These are phyloP conservation scores for Okapia johnstoni DNA, from an alignment of 2,113 vertebrate genomes.

Conservation along the genomic window DNA sequence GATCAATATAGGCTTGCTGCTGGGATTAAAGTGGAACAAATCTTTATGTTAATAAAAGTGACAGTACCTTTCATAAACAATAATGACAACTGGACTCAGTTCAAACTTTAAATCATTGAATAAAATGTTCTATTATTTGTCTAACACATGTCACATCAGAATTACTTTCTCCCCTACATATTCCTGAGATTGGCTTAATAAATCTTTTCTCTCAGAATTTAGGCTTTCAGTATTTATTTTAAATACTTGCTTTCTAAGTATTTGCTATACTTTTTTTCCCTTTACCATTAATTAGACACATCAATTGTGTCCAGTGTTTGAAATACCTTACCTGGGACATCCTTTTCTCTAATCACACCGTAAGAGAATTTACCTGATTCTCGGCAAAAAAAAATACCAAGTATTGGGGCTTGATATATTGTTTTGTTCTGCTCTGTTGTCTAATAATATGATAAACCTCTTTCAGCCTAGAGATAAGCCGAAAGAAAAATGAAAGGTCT, in stretches of 20 bases:
- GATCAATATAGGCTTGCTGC: neutral
- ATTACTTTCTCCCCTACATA: neutral
- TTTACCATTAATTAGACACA: conserved; percentile 25
- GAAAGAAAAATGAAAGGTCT: conserved; percentile 67
- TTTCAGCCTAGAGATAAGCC: conserved; percentile 67
- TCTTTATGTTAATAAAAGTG: neutral
- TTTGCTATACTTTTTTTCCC: neutral
- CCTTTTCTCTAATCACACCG: conserved; percentile 7
- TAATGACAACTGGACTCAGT: neutral
- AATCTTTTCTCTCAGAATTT: neutral
- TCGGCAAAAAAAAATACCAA: conserved; percentile 38
- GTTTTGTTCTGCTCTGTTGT: conserved; percentile 63
- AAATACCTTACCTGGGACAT: neutral
- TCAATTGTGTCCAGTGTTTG: neutral
- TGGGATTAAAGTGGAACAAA: neutral
- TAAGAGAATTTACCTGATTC: conserved; percentile 33
- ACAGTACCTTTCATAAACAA: neutral
- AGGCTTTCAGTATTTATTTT: neutral
- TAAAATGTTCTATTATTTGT: neutral
- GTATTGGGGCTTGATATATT: conserved; percentile 26
- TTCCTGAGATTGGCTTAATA: neutral
- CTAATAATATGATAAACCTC: conserved; percentile 76
- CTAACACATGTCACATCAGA: neutral
- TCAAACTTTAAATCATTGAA: neutral
- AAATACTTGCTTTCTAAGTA: neutral